A percentile compares a stretch with the other conserved stretches of the same genome.
Evolutionary conservation across 2,113 vertebrate species (phyloP).

Genomic region (Tauraco erythrolophus): DNA sequence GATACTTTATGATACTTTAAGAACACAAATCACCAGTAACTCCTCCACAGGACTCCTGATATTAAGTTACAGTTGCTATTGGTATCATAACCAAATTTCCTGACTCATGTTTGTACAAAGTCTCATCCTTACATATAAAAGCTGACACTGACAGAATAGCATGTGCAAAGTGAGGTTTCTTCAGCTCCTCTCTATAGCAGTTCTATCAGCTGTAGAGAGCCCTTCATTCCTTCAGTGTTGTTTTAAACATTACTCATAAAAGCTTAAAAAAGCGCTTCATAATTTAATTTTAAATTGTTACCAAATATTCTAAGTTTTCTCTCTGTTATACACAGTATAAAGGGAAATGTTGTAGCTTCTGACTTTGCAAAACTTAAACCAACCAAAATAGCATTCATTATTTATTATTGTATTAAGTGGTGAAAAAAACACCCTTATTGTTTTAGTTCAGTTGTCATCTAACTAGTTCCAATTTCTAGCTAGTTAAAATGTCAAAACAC

Average conservation of each 20-base stretch:
- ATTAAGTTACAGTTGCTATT: constrained; percentile 6
- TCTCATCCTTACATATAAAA: not conserved
- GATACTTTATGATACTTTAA: not conserved
- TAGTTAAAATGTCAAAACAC: not conserved
- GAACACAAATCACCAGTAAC: not conserved
- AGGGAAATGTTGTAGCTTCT: not conserved
- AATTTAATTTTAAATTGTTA: not conserved
- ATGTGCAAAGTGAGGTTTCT: not conserved
- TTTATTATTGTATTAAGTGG: not conserved
- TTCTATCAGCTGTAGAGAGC: not conserved
- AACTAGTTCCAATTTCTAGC: not conserved
- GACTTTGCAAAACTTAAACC: not conserved
- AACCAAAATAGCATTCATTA: not conserved
- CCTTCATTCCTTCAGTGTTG: not conserved
- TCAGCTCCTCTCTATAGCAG: not conserved
- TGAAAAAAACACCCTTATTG: not conserved
- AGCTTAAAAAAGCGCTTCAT: not conserved
- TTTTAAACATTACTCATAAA: not conserved
- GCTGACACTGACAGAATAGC: not conserved
- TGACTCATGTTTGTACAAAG: constrained; percentile 34
- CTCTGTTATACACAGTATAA: not conserved
- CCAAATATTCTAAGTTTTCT: not conserved
- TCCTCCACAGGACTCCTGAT: not conserved
- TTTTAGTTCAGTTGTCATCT: not conserved
- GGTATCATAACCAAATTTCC: constrained; percentile 7